Percentiles rank a stretch among this genome's conserved stretches.
phyloP scores from a whole-genome alignment of 2,113 vertebrate genomes.

The Heliornis fulica region DNA sequence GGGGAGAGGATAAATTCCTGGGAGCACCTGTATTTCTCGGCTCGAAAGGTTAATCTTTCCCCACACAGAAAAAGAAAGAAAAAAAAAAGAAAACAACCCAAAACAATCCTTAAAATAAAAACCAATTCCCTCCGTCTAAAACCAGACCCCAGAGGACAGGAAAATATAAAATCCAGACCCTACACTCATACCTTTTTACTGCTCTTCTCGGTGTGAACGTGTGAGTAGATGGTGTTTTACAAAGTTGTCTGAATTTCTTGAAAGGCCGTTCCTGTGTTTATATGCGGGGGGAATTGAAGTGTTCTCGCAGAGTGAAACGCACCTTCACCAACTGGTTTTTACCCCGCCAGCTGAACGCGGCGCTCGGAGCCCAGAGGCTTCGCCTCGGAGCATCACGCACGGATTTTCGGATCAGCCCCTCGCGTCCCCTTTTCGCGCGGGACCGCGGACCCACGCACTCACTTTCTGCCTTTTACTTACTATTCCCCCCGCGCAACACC shows the following conservation, averaged over 20 bases:
- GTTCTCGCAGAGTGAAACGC: background rate
- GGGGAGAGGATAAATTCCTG: background rate
- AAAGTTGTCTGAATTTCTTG: slow-evolving; percentile 54
- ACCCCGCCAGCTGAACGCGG: background rate
- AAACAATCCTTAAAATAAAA: background rate
- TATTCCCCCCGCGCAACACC: background rate
- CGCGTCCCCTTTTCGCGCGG: background rate
- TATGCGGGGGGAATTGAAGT: background rate
- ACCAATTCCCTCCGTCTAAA: slow-evolving; percentile 21
- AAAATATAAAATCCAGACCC: slow-evolving; percentile 58
- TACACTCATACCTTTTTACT: slow-evolving; percentile 50
- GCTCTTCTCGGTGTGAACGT: slow-evolving; percentile 52
- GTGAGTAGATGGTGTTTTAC: slow-evolving; percentile 54
- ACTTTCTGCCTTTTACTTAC: background rate
- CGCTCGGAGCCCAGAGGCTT: background rate
- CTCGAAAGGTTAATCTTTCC: slow-evolving; percentile 25
- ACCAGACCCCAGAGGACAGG: slow-evolving; percentile 50
- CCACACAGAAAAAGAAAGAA: background rate
- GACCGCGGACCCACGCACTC: background rate
- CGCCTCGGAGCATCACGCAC: background rate
- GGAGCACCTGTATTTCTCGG: slow-evolving; percentile 42
- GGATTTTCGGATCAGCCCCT: background rate
- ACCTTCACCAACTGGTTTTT: background rate
- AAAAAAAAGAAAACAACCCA: background rate
- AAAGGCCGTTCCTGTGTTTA: slow-evolving; percentile 53